A percentile compares a stretch with the other conserved stretches of the same genome.
Conservation (phyloP, 2,797 vertebrate species). For the Peromyscus melanophrys region DNA sequence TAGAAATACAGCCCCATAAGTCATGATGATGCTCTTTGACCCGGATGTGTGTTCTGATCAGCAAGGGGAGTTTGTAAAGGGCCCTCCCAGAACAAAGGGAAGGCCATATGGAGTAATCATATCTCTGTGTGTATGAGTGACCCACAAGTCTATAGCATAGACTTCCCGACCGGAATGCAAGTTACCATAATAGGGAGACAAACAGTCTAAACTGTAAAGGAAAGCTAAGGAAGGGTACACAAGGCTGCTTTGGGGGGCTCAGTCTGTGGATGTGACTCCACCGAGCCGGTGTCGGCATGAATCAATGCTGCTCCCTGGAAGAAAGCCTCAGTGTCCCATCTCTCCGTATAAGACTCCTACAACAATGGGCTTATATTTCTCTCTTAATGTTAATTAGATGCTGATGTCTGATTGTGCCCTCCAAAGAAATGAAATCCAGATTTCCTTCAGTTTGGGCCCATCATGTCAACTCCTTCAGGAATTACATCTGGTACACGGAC, state of each 20-base stretch:
- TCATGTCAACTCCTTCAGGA: background rate
- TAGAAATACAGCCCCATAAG: background rate
- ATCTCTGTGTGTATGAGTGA: background rate
- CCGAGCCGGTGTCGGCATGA: background rate
- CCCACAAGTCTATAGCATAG: background rate
- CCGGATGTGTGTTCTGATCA: background rate
- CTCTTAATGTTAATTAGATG: background rate
- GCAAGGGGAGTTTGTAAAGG: background rate
- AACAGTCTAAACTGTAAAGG: background rate
- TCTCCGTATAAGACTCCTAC: background rate
- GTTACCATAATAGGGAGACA: background rate
- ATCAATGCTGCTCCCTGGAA: background rate
- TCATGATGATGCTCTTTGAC: background rate
- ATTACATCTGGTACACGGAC: background rate
- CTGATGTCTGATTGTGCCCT: background rate
- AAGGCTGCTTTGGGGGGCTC: background rate
- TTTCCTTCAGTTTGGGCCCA: background rate
- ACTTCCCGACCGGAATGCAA: background rate
- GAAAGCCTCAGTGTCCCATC: background rate
- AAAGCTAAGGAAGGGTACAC: background rate
- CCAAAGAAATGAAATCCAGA: slow-evolving; percentile 5
- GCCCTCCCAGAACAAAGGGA: background rate
- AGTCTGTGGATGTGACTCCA: background rate
- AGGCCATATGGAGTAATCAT: background rate
- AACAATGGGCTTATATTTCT: background rate